phyloP scores from a whole-genome alignment of 2,797 vertebrate genomes.

The Poecile montanus region DNA sequence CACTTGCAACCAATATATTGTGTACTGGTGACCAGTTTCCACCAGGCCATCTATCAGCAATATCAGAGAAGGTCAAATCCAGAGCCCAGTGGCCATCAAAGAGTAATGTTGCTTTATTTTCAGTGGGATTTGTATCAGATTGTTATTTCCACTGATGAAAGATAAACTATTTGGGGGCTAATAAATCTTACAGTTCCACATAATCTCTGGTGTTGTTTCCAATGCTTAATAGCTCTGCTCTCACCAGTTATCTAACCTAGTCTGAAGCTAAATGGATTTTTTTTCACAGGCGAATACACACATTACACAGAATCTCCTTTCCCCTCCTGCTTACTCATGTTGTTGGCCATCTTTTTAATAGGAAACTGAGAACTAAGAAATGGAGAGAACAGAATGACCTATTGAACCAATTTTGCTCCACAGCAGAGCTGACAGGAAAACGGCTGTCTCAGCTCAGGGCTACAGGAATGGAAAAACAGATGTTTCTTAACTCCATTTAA shows the following conservation, averaged over 20 bases:
- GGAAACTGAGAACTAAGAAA: constrained; percentile 34
- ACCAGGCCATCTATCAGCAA: not conserved
- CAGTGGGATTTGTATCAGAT: not conserved
- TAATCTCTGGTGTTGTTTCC: not conserved
- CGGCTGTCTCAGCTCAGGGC: not conserved
- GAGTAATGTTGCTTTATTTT: not conserved
- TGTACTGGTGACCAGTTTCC: not conserved
- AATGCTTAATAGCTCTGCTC: not conserved
- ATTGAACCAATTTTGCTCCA: constrained; percentile 39
- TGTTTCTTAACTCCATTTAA: constrained; percentile 42
- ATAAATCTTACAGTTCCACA: not conserved
- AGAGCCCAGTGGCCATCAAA: not conserved
- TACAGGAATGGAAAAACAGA: constrained; percentile 51
- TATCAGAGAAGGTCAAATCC: not conserved
- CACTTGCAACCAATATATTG: not conserved
- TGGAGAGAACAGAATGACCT: constrained; percentile 46
- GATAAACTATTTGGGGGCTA: not conserved
- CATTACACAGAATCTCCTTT: not conserved
- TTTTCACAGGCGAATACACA: not conserved
- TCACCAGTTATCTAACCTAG: not conserved
- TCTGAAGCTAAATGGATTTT: not conserved
- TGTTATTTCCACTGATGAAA: constrained; percentile 9
- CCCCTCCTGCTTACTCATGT: not conserved
- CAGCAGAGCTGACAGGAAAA: constrained; percentile 36
- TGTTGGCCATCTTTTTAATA: constrained; percentile 7